phyloP scores from a whole-genome alignment of 1,140 invertebrate species.

The Metopolophium dirhodum region DNA sequence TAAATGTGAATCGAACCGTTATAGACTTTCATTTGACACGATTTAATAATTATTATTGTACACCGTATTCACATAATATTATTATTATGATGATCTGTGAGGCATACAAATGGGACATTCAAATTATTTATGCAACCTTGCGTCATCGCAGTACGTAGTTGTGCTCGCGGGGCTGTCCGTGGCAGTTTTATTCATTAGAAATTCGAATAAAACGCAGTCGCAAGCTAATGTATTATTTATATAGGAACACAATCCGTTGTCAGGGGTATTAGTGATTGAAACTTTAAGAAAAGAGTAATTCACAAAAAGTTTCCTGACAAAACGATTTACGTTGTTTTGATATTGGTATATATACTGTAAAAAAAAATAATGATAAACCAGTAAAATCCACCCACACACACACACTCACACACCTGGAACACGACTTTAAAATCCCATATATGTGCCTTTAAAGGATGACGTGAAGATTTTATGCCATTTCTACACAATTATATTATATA shows the following conservation, averaged over 20 bases:
- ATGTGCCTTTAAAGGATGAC: neutral
- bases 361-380: neutral
- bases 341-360: neutral
- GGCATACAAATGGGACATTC: neutral
- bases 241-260: neutral
- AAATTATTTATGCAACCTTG: neutral
- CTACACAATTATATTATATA: neutral
- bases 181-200: neutral
- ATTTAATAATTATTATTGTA: constrained; percentile 16
- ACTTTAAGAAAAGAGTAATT: neutral
- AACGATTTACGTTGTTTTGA: constrained; percentile 14
- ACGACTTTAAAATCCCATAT: neutral
- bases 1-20: neutral
- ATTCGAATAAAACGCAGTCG: neutral
- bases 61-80: neutral
- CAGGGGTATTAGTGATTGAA: neutral
- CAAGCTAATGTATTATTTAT: neutral
- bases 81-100: neutral
- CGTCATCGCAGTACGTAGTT: neutral
- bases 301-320: neutral
- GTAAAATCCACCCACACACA: neutral
- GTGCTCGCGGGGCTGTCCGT: neutral
- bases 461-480: neutral
- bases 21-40: neutral
- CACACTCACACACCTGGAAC: neutral